phyloP scores from a whole-genome alignment of 2,888 invertebrate genomes.

The Conomelus anceps region DNA sequence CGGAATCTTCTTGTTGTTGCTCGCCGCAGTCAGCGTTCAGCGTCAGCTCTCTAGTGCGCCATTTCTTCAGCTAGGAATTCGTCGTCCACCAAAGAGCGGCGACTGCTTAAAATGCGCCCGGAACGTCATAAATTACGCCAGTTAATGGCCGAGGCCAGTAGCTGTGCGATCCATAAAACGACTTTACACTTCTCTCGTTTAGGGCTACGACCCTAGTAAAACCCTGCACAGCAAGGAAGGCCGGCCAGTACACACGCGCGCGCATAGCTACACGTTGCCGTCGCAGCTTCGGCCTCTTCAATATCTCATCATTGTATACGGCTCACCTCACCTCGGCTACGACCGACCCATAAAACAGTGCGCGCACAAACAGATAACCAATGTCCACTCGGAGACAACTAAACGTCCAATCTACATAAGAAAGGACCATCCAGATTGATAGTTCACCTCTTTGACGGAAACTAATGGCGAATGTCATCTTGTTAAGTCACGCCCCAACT shows the following conservation, averaged over 20 bases:
- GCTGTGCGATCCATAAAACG: background rate
- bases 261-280: background rate
- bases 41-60: too few relatives aligned
- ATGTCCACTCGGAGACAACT: background rate
- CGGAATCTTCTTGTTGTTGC: background rate
- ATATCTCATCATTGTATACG: background rate
- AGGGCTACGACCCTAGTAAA: background rate
- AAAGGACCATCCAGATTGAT: background rate
- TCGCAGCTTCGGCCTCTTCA: too few relatives aligned
- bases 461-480: background rate
- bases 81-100: too few relatives aligned
- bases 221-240: too few relatives aligned
- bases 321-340: background rate
- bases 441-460: background rate
- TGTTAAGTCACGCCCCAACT: background rate
- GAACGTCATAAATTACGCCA: background rate
- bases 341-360: background rate
- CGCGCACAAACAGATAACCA: too few relatives aligned
- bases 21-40: too few relatives aligned
- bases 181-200: background rate
- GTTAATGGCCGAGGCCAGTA: background rate
- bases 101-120: background rate
- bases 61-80: background rate
- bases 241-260: too few relatives aligned
- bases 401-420: background rate